phyloP scores from a whole-genome alignment of 2,113 vertebrate species.

The Typhlomys cinereus region DNA sequence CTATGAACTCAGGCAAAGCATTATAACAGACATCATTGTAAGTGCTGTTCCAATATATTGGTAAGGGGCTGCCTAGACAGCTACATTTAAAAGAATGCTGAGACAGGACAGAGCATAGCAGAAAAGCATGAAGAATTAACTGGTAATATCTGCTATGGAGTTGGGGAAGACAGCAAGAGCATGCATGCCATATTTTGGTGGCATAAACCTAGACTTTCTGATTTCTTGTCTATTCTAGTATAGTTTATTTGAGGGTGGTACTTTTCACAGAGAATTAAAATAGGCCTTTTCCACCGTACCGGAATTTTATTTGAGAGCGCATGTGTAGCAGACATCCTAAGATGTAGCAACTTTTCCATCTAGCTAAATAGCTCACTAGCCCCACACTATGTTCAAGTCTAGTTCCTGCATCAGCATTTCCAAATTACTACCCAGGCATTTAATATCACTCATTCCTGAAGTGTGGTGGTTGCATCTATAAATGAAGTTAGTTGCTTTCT shows the following conservation, averaged over 20 bases:
- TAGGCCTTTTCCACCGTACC: not conserved
- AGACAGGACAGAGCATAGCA: not conserved
- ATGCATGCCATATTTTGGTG: not conserved
- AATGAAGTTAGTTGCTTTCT: not conserved
- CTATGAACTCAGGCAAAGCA: not conserved
- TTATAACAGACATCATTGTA: not conserved
- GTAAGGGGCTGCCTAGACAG: not conserved
- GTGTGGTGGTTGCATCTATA: not conserved
- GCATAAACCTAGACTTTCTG: not conserved
- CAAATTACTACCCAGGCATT: not conserved
- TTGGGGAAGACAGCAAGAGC: not conserved
- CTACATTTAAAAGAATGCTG: not conserved
- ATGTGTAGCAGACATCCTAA: not conserved
- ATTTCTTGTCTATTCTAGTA: not conserved
- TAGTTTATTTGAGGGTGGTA: not conserved
- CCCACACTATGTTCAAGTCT: not conserved
- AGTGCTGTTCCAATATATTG: not conserved
- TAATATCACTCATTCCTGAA: not conserved
- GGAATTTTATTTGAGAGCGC: not conserved
- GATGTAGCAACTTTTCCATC: not conserved
- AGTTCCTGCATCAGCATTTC: not conserved
- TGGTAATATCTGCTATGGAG: not conserved
- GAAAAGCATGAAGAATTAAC: not conserved
- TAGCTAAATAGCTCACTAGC: not conserved
- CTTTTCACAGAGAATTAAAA: slow-evolving; percentile 29